phyloP scores from a whole-genome alignment of 2,888 invertebrate genomes.

The Trachelus troglodyta region DNA sequence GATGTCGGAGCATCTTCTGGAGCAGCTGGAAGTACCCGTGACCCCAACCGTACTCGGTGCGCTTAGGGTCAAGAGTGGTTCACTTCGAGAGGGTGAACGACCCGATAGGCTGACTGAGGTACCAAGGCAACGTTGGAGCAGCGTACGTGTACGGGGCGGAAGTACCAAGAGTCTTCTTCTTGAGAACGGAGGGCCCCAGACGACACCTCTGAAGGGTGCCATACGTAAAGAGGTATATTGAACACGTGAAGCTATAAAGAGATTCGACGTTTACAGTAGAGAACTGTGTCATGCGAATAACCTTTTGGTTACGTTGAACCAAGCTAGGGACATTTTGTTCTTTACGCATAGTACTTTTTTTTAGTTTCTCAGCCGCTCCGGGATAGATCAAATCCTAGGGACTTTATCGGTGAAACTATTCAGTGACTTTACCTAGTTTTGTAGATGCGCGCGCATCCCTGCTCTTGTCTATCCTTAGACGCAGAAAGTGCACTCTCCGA shows the following conservation, averaged over 20 bases:
- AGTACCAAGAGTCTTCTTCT: conserved; percentile 62
- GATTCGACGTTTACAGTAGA: background rate
- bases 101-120: conserved; percentile 34
- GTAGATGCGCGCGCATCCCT: conserved; percentile 14
- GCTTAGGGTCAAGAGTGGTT: conserved; percentile 50
- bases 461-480: conserved; percentile 39
- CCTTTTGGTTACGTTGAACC: background rate
- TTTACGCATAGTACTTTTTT: background rate
- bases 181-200: conserved; percentile 61
- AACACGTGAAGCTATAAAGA: background rate
- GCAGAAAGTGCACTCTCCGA: conserved; percentile 24
- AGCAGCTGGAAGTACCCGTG: conserved; percentile 49
- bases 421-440: background rate
- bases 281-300: background rate
- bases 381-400: background rate
- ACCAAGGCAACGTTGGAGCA: conserved; percentile 61
- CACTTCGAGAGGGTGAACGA: conserved; percentile 54
- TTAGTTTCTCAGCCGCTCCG: background rate
- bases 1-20: conserved; percentile 63
- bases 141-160: conserved; percentile 60
- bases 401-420: background rate
- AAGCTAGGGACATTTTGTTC: background rate
- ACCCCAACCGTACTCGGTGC: conserved; percentile 44
- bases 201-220: conserved; percentile 50
- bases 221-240: conserved; percentile 57